Conservation (phyloP, 2,888 invertebrate species). For the Himalopsyche kuldschensis region DNA sequence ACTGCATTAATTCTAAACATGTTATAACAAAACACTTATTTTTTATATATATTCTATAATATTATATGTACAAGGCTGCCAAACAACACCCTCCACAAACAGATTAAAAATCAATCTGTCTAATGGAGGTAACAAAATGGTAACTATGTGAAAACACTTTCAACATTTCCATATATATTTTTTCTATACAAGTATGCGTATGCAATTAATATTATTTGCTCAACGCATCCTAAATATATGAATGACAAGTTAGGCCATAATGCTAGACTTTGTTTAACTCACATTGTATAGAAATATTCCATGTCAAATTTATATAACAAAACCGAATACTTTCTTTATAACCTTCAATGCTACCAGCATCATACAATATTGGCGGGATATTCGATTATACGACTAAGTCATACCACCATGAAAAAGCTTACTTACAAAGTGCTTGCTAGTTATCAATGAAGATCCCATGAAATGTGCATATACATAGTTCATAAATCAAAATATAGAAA, state of each 20-base stretch:
- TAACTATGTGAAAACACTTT: conserved; percentile 33
- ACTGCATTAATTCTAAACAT: conserved; percentile 28
- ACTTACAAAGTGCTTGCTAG: background rate
- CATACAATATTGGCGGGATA: background rate
- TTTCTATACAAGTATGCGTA: background rate
- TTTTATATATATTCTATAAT: conserved; percentile 24
- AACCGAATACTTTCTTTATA: background rate
- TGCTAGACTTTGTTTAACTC: background rate
- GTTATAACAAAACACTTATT: conserved; percentile 24
- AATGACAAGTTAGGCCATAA: conserved; percentile 2
- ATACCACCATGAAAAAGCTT: background rate
- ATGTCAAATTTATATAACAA: background rate
- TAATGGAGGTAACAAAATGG: conserved; percentile 34
- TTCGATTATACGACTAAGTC: background rate
- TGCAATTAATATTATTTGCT: background rate
- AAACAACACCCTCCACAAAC: conserved; percentile 25
- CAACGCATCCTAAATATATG: background rate
- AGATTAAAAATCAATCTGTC: conserved; percentile 20
- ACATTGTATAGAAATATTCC: background rate
- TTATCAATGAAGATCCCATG: background rate
- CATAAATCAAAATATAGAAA: too few relatives aligned
- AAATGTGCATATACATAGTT: too few relatives aligned
- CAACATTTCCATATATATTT: conserved; percentile 18
- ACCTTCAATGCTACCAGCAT: background rate
- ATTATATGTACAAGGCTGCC: conserved; percentile 34